Conservation (phyloP, 2,113 vertebrate genomes). For the Sterna hirundo region DNA sequence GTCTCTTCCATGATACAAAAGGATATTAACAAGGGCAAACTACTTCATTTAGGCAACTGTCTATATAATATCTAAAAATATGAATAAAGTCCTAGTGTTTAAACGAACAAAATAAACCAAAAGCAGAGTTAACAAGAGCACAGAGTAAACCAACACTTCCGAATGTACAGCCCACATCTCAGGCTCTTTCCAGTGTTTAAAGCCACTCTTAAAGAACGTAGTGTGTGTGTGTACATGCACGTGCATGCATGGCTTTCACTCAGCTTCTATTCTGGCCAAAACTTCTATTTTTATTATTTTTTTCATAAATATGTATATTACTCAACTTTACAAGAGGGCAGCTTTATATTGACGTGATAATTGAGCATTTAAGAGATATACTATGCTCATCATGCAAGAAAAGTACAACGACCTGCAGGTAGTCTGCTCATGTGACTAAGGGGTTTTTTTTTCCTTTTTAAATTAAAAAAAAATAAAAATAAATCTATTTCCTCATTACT, state of each 20-base stretch:
- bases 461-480: neutral
- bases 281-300: neutral
- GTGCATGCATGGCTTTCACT: rapidly evolving
- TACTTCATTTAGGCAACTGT: neutral
- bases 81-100: neutral
- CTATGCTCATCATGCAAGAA: neutral
- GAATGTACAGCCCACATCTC: neutral
- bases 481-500: neutral
- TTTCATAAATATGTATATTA: neutral
- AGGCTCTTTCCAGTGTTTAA: neutral
- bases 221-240: rapidly evolving
- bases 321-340: neutral
- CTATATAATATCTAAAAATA: neutral
- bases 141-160: neutral
- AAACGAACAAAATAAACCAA: neutral
- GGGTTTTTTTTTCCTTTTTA: neutral
- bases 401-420: neutral
- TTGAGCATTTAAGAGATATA: neutral
- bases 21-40: neutral
- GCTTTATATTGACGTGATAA: neutral
- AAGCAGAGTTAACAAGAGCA: neutral
- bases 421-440: neutral
- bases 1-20: neutral
- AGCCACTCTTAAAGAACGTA: neutral
- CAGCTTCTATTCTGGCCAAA: neutral